These are phyloP conservation scores for Phalacrocorax brasilianus DNA, from an alignment of 2,113 vertebrate species.

Conservation along the genomic window DNA sequence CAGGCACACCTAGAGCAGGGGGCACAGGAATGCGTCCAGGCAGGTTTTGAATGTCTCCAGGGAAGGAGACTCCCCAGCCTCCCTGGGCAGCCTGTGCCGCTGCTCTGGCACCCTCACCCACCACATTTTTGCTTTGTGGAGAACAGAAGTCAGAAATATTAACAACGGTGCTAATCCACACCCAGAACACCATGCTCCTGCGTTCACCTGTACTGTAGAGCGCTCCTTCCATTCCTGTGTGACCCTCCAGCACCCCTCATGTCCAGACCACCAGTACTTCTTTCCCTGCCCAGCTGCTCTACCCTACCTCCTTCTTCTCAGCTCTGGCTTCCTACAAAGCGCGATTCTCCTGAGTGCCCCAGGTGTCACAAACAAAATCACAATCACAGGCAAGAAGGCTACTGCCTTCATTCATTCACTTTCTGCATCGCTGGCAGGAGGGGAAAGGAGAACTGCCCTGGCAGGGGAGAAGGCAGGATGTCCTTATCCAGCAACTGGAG, in stretches of 20 bases:
- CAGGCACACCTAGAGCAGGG: no score
- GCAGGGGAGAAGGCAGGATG: not conserved
- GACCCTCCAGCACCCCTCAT: not conserved
- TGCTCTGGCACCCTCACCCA: no score
- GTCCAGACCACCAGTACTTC: not conserved
- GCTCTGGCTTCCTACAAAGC: not conserved
- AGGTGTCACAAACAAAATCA: not conserved
- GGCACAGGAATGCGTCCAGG: no score
- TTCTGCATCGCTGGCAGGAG: not conserved
- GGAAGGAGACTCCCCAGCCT: no score
- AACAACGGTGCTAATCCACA: fast-evolving
- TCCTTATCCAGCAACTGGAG: not conserved
- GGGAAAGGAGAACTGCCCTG: no score
- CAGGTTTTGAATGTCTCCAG: no score
- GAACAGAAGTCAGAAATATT: not conserved
- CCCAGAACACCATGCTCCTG: not conserved
- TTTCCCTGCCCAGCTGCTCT: not conserved
- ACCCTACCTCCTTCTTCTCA: not conserved
- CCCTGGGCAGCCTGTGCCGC: no score
- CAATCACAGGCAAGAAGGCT: not conserved
- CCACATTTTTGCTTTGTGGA: not conserved
- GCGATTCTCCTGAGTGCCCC: fast-evolving
- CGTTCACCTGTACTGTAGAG: fast-evolving
- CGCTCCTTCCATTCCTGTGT: not conserved
- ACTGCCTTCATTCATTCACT: not conserved